phyloP scores from a whole-genome alignment of 53 echinoderm and acorn worm species.

The Pentamera pediparva region DNA sequence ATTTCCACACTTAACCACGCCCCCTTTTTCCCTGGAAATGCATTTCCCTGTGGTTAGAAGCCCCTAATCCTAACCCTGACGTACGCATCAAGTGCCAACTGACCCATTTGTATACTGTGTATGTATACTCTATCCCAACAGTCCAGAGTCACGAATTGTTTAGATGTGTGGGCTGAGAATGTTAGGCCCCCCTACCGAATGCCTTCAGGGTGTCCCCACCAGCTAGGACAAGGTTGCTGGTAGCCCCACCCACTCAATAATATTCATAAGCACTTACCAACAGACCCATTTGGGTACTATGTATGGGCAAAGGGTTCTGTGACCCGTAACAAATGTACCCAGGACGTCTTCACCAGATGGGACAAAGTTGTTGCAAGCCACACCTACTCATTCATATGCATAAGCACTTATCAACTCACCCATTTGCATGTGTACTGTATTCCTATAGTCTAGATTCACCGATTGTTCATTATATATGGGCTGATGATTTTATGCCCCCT shows the following conservation, averaged over 20 bases:
- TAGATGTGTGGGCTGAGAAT: constrained; percentile 39
- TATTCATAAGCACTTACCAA: no score
- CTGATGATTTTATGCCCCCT: constrained; percentile 7
- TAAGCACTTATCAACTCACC: constrained; percentile 59
- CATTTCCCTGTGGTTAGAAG: no score
- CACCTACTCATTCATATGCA: no score
- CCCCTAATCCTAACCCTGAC: no score
- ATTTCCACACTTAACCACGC: no score
- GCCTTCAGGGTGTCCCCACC: constrained; percentile 53
- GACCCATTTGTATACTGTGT: constrained; percentile 45
- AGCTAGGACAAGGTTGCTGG: constrained; percentile 46
- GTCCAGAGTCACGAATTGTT: constrained; percentile 58
- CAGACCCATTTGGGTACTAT: background rate
- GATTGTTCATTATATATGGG: constrained; percentile 56
- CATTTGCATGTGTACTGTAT: constrained; percentile 53
- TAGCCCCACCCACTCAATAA: no score
- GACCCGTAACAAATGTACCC: no score
- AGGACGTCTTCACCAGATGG: no score
- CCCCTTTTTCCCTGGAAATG: no score
- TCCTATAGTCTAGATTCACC: constrained; percentile 57
- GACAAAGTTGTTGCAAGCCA: no score
- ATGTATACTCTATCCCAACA: constrained; percentile 56
- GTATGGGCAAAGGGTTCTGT: background rate
- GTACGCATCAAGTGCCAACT: constrained; percentile 56
- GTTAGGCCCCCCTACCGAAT: constrained; percentile 25